phyloP scores from a whole-genome alignment of 2,888 invertebrate species.

The Pilophorus perplexus region DNA sequence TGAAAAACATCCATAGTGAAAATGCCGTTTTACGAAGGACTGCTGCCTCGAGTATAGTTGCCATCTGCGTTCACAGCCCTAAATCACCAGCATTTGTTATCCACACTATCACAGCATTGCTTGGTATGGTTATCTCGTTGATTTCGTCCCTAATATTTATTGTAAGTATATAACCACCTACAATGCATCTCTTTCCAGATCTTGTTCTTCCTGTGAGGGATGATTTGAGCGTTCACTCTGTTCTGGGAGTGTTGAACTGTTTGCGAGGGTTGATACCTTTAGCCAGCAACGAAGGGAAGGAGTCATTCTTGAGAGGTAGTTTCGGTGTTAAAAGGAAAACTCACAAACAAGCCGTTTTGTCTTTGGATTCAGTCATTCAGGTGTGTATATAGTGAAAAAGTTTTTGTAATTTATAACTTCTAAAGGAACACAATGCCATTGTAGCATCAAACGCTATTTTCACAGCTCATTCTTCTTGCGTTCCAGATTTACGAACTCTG shows the following conservation, averaged over 20 bases:
- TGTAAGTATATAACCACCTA: neutral
- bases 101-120: slow-evolving; percentile 63
- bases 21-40: slow-evolving; percentile 74
- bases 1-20: slow-evolving; percentile 61
- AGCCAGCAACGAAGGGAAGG: slow-evolving; percentile 49
- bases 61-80: slow-evolving; percentile 73
- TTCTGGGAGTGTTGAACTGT: slow-evolving; percentile 63
- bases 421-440: too few species aligned
- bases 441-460: neutral
- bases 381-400: slow-evolving; percentile 47
- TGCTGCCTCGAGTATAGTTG: slow-evolving; percentile 74
- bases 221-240: slow-evolving; percentile 54
- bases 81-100: slow-evolving; percentile 66
- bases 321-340: slow-evolving; percentile 51
- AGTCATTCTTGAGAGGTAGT: slow-evolving; percentile 50
- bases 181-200: slow-evolving; percentile 54
- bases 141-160: neutral
- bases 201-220: slow-evolving; percentile 58
- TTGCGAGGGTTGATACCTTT: slow-evolving; percentile 59
- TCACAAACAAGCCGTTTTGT: slow-evolving; percentile 49
- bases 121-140: slow-evolving; percentile 55
- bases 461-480: too few species aligned
- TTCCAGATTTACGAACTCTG: slow-evolving; percentile 76
- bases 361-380: slow-evolving; percentile 53
- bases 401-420: too few species aligned